Conservation (phyloP, 2,888 invertebrate species). For the Cheilosia scutellata region DNA sequence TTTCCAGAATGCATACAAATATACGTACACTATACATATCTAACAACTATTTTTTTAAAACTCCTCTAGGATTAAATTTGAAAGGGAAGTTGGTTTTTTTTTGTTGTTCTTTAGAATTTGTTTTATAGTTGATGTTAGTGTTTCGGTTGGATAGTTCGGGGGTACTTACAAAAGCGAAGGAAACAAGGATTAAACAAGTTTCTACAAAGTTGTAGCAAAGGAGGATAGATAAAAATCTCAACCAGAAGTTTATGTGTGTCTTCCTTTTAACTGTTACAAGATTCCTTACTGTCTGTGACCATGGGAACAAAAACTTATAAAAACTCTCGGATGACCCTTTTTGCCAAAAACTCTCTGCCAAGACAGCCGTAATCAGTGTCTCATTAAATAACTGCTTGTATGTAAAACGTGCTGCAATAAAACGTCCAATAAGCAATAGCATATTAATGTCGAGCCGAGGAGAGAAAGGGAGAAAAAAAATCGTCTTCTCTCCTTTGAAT, state of each 20-base stretch:
- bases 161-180: not conserved
- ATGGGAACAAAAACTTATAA: not conserved
- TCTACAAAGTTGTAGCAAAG: not conserved
- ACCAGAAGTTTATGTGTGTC: not conserved
- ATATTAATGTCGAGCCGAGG: conserved; percentile 33
- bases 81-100: conserved; percentile 24
- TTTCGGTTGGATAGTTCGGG: conserved; percentile 1
- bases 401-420: conserved; percentile 65
- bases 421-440: conserved; percentile 45
- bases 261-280: too few species aligned
- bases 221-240: not conserved
- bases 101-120: conserved; percentile 21
- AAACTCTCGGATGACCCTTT: not conserved
- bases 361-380: conserved; percentile 66
- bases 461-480: not conserved
- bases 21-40: not conserved
- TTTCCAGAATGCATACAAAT: not conserved
- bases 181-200: conserved; percentile 24
- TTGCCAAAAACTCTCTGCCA: conserved; percentile 1
- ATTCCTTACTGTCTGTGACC: too few species aligned
- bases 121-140: conserved; percentile 34
- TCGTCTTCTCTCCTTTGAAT: not conserved
- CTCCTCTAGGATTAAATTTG: conserved; percentile 9
- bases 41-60: not conserved
- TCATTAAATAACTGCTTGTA: conserved; percentile 49